phyloP scores from a whole-genome alignment of 2,888 invertebrate species.

The Bugulina stolonifera region DNA sequence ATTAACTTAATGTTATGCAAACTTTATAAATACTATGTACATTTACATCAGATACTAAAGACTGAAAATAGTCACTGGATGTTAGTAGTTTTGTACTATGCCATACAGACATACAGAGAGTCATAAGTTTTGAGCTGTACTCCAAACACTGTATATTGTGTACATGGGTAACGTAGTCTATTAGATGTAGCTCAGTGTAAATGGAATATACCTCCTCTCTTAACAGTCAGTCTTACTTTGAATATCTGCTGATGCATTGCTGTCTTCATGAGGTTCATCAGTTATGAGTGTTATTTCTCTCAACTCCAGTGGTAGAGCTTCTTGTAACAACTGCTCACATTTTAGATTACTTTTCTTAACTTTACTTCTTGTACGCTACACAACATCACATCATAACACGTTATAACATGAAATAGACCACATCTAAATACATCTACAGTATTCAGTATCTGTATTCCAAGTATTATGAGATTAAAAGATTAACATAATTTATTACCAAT shows the following conservation, averaged over 20 bases:
- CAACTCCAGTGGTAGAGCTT: constrained; percentile 74
- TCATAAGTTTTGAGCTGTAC: too few relatives aligned
- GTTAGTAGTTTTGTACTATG: not conserved
- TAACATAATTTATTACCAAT: too few relatives aligned
- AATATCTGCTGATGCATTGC: not conserved
- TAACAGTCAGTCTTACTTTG: not conserved
- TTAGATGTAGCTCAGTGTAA: too few relatives aligned
- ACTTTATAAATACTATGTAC: not conserved
- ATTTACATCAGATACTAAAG: not conserved
- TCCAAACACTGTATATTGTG: too few relatives aligned
- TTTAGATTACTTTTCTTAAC: constrained; percentile 92
- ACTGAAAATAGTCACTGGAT: constrained; percentile 27
- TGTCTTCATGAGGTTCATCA: constrained; percentile 13
- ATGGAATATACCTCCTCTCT: too few relatives aligned
- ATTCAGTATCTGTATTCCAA: too few relatives aligned
- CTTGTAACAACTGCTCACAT: constrained; percentile 82
- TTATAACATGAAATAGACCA: too few relatives aligned
- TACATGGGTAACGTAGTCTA: too few relatives aligned
- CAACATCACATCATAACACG: too few relatives aligned
- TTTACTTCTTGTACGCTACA: constrained; percentile 79
- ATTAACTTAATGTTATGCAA: too few relatives aligned
- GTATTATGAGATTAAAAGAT: too few relatives aligned
- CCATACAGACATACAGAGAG: not conserved
- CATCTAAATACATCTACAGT: too few relatives aligned
- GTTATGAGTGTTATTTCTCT: constrained; percentile 37